Evolutionary conservation across 2,113 vertebrate species (phyloP).

Genomic region (Platichthys flesus): DNA sequence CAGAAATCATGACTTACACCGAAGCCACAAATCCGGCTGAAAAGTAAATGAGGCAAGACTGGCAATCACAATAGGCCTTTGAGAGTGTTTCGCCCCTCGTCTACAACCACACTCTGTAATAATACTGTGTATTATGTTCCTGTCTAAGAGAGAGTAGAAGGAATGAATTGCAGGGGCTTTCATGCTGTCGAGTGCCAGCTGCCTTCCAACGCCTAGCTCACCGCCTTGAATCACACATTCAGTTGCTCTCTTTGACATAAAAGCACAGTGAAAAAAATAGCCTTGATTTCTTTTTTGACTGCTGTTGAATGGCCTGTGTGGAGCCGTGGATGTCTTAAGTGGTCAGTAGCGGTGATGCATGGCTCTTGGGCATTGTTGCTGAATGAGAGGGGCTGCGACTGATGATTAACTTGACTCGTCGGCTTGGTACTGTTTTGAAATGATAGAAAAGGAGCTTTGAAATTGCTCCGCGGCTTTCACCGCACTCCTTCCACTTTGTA

Average conservation of each 20-base stretch:
- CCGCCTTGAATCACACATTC: slow-evolving; percentile 70
- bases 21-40: slow-evolving; percentile 62
- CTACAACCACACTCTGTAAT: slow-evolving; percentile 64
- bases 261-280: slow-evolving; percentile 76
- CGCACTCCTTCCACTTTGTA: slow-evolving; percentile 51
- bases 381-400: slow-evolving; percentile 72
- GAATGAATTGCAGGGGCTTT: slow-evolving; percentile 73
- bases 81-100: slow-evolving; percentile 71
- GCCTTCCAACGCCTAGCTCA: slow-evolving; percentile 72
- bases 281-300: slow-evolving; percentile 78
- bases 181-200: slow-evolving; percentile 78
- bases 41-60: slow-evolving; percentile 59
- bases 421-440: slow-evolving; percentile 67
- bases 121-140: slow-evolving; percentile 69
- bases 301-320: slow-evolving; percentile 67
- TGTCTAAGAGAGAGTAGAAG: slow-evolving; percentile 65
- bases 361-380: slow-evolving; percentile 71
- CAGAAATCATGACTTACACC: slow-evolving; percentile 52
- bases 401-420: slow-evolving; percentile 73
- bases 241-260: slow-evolving; percentile 76
- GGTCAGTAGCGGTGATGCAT: slow-evolving; percentile 68
- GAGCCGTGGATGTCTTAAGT: slow-evolving; percentile 78
- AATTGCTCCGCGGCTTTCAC: slow-evolving; percentile 62
- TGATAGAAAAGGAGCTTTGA: slow-evolving; percentile 61
- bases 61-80: slow-evolving; percentile 72